These are phyloP conservation scores for Thecophora atra DNA, from an alignment of 2,888 invertebrate genomes.

Conservation along the genomic window DNA sequence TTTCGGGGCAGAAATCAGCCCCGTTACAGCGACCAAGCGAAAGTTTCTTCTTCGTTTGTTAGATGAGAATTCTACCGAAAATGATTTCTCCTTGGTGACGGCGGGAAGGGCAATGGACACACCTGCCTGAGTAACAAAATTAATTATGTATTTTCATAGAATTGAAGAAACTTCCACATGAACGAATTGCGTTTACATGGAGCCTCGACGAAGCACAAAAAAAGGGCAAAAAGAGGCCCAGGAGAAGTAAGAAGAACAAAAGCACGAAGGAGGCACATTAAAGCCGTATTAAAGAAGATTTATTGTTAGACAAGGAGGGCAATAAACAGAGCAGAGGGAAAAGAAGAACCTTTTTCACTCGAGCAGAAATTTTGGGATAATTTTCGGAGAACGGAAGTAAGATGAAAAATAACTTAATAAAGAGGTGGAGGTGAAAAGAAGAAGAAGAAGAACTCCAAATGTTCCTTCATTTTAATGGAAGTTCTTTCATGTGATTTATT, in stretches of 20 bases:
- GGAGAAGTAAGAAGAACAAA: background rate
- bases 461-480: background rate
- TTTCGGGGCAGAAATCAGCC: too few species aligned
- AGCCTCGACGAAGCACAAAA: background rate
- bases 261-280: background rate
- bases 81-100: too few species aligned
- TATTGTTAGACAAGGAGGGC: background rate
- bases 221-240: background rate
- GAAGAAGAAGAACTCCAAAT: constrained; percentile 1
- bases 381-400: background rate
- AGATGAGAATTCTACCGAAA: too few species aligned
- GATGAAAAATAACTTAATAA: background rate
- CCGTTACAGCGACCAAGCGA: too few species aligned
- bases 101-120: background rate
- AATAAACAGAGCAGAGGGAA: background rate
- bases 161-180: background rate
- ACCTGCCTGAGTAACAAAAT: background rate
- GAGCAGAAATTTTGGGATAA: background rate
- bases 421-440: background rate
- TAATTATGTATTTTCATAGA: background rate
- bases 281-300: too few species aligned
- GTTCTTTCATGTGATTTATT: too few species aligned
- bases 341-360: background rate
- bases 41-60: too few species aligned
- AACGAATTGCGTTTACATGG: background rate